Conservation (phyloP, 92 coral and sea anemone genomes). For the Hydrozoanthus gracilis region DNA sequence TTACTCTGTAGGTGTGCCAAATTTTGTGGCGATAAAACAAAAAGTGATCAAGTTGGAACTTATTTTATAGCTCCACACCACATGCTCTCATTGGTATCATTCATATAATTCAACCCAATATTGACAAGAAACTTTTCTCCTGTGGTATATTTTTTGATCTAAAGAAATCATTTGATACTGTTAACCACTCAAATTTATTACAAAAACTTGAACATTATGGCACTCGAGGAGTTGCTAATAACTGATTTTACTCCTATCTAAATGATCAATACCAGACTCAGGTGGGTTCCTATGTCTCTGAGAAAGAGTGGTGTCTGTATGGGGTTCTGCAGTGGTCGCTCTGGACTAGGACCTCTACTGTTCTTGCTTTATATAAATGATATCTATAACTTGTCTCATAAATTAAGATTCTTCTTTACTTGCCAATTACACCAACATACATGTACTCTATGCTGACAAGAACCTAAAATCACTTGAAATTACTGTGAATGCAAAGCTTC, state of each 20-base stretch:
- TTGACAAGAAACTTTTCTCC: background rate
- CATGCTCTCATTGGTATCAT: background rate
- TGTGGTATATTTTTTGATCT: background rate
- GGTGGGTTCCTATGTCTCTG: slow-evolving; percentile 2
- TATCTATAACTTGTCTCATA: background rate
- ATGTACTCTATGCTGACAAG: slow-evolving; percentile 1
- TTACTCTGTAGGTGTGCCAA: background rate
- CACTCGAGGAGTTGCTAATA: background rate
- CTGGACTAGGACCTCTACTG: slow-evolving; percentile 2
- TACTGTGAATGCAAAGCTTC: slow-evolving; percentile 1
- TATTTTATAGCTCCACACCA: background rate
- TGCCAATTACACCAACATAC: background rate
- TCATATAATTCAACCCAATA: background rate
- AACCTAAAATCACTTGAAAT: background rate
- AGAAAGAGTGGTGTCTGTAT: background rate
- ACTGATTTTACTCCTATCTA: background rate
- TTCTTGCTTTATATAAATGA: background rate
- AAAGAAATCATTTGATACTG: background rate
- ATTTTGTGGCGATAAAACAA: background rate
- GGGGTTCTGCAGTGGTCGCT: slow-evolving; percentile 3
- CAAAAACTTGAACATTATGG: background rate
- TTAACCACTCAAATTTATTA: background rate
- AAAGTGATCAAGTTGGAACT: background rate
- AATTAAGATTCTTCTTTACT: background rate
- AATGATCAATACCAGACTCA: background rate